Evolutionary conservation across 2,888 invertebrate genomes (phyloP).

Genomic region (Pandemis cinnamomeana): DNA sequence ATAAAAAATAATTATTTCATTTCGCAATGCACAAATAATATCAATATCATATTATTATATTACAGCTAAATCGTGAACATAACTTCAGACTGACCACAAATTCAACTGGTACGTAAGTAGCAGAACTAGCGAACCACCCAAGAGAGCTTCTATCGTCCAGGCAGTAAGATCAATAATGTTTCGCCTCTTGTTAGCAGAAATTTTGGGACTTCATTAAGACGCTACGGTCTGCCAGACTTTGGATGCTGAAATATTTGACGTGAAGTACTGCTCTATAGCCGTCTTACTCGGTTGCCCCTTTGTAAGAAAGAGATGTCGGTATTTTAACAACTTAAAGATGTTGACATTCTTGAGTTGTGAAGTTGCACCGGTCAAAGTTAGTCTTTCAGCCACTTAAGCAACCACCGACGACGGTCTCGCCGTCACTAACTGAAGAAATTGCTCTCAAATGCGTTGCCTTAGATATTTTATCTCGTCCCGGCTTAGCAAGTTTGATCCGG

Average conservation of each 20-base stretch:
- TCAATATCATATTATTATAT: too few species aligned
- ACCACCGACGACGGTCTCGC: slow-evolving; percentile 46
- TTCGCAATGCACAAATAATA: too few species aligned
- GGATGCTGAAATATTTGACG: slow-evolving; percentile 29
- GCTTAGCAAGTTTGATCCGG: slow-evolving; percentile 60
- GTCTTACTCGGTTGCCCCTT: slow-evolving; percentile 3
- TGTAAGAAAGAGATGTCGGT: slow-evolving; percentile 5
- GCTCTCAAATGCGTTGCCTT: slow-evolving; percentile 14
- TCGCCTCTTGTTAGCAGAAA: slow-evolving; percentile 48
- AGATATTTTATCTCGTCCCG: slow-evolving; percentile 45
- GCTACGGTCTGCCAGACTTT: slow-evolving; percentile 62
- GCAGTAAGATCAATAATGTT: slow-evolving; percentile 55
- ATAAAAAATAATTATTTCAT: too few species aligned
- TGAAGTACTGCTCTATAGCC: slow-evolving; percentile 12
- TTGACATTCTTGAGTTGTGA: slow-evolving; percentile 10
- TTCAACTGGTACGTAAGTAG: slow-evolving; percentile 51
- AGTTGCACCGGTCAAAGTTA: slow-evolving; percentile 66
- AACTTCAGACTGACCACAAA: slow-evolving; percentile 56
- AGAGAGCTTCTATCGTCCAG: slow-evolving; percentile 54
- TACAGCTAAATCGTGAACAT: not conserved
- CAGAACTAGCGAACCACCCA: slow-evolving; percentile 45
- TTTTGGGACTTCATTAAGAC: slow-evolving; percentile 78
- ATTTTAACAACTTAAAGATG: slow-evolving; percentile 10
- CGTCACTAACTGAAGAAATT: slow-evolving; percentile 20
- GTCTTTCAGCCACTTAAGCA: slow-evolving; percentile 55